Evolutionary conservation across 2,888 invertebrate species (phyloP).

Genomic region (Eupeodes latifasciatus): DNA sequence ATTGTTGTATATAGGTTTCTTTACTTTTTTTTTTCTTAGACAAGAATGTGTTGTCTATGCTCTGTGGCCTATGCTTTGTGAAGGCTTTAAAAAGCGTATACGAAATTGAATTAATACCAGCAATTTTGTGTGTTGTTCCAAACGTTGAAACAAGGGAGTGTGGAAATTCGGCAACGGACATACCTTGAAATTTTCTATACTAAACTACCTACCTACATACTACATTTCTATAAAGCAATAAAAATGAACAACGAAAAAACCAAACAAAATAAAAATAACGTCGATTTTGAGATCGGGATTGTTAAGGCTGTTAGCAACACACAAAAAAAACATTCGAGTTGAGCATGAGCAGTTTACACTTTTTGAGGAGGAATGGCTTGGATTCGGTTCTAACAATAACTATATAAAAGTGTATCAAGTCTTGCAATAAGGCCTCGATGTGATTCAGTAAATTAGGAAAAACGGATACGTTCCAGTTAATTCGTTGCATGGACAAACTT

Average conservation of each 20-base stretch:
- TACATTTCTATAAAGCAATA: conserved; percentile 50
- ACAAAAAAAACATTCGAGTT: conserved; percentile 5
- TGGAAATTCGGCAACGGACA: conserved; percentile 64
- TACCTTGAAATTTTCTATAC: conserved; percentile 65
- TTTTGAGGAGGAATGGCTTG: conserved; percentile 20
- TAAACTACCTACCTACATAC: conserved; percentile 48
- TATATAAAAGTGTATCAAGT: not conserved
- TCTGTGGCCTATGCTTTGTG: not conserved
- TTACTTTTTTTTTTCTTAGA: conserved; percentile 1
- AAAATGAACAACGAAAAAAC: conserved; percentile 28
- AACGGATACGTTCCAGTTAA: conserved; percentile 38
- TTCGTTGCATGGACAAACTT: not conserved
- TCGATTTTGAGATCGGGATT: conserved; percentile 10
- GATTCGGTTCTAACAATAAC: not conserved
- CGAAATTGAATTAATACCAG: conserved; percentile 69
- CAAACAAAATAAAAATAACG: conserved; percentile 1
- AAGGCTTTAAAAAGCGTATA: conserved; percentile 52
- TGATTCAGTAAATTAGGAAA: conserved; percentile 30
- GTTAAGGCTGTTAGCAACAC: not conserved
- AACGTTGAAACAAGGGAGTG: conserved; percentile 12
- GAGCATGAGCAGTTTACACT: conserved; percentile 25
- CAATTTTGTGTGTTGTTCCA: conserved; percentile 56
- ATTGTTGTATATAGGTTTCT: conserved; percentile 36
- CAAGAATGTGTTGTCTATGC: conserved; percentile 40
- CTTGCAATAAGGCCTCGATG: conserved; percentile 3